Base-by-base conservation (phyloP, 1,140 invertebrate species). In the Brachionus sp. region DNA sequence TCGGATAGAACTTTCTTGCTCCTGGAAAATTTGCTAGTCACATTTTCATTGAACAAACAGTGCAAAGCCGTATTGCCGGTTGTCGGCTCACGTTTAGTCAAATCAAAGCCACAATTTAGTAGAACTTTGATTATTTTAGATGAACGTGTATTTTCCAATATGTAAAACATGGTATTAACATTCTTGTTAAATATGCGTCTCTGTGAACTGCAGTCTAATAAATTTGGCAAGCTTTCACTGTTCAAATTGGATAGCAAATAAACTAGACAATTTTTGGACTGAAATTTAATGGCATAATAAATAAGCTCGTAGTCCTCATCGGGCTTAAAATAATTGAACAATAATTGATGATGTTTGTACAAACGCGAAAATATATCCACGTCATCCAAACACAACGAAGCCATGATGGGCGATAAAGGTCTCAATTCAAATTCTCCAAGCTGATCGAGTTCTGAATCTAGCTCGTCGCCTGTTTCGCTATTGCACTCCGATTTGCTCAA, bases 61-160 rank as follows among this genome's bases (percentile, higher is more conserved):
- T 80, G 77, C 12, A 80, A 29, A 29, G 77, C 46, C 1, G 77
- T 80, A 25, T 80, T 80, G 33, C 77, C 77, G 0, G 77, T 80
- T 1, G 33, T 12, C 0, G 50, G 77, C 57, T 80, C 77, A 13
- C 50, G 77, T 7, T 80, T 80, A 2, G 50, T 62, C 25, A 80
- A n/a, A 16, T 80, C 77, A 66, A 80, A 80, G 25, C 77, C 77
- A 29, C 77, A 80, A 12, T 64, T 80, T 16, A 80, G 13, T 1
- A 80, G n/a, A 6, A 80, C 77, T 80, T 80, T 80, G 10, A 80
- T 80, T 5, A 80, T 80, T 80, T 80, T 57, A 16, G 77, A 80
- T 12, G 77, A 80, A 10, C 77, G 77, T 2, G 77, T 80, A 44
- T 80, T 80, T 23, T 80, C 77, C 62, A 80, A 62, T 39, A 80